Evolutionary conservation across 2,888 invertebrate genomes (phyloP).

Genomic region (Andrena chrysosceles): DNA sequence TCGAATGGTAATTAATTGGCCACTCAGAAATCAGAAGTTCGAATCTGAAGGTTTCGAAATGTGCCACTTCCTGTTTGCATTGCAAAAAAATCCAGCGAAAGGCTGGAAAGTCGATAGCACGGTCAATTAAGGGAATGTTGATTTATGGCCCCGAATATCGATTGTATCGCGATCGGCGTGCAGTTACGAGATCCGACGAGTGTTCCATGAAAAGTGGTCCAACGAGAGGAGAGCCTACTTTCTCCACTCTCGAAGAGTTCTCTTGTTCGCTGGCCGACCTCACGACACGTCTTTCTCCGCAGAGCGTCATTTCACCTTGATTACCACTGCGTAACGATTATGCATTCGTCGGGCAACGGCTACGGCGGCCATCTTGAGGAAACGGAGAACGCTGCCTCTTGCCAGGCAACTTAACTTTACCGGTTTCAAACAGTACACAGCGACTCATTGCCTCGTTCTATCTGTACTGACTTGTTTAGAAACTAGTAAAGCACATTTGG

Average conservation of each 20-base stretch:
- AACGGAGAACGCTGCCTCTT: neutral
- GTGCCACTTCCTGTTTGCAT: neutral
- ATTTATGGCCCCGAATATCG: neutral
- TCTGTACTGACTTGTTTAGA: too few relatives aligned
- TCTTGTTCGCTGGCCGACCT: slow-evolving; percentile 8
- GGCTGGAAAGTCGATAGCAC: neutral
- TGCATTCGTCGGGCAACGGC: neutral
- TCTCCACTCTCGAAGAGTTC: slow-evolving; percentile 59
- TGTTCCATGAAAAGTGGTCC: slow-evolving; percentile 63
- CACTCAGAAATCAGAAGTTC: too few relatives aligned
- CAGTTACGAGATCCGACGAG: slow-evolving; percentile 6
- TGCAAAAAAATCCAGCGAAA: neutral
- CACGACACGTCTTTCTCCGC: neutral
- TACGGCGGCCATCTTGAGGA: neutral
- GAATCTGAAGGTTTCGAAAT: too few relatives aligned
- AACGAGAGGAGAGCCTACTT: slow-evolving; percentile 68
- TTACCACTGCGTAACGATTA: slow-evolving; percentile 27
- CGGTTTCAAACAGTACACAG: too few relatives aligned
- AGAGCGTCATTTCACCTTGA: slow-evolving; percentile 9
- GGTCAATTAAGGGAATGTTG: neutral
- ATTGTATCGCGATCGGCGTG: neutral
- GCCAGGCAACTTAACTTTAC: too few relatives aligned
- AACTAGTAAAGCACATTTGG: too few relatives aligned
- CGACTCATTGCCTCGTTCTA: too few relatives aligned
- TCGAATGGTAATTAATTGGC: too few relatives aligned